A percentile compares a stretch with the other conserved stretches of the same genome.
These are phyloP conservation scores for Lepus americanus DNA, from an alignment of 2,113 vertebrate species.

Conservation along the genomic window DNA sequence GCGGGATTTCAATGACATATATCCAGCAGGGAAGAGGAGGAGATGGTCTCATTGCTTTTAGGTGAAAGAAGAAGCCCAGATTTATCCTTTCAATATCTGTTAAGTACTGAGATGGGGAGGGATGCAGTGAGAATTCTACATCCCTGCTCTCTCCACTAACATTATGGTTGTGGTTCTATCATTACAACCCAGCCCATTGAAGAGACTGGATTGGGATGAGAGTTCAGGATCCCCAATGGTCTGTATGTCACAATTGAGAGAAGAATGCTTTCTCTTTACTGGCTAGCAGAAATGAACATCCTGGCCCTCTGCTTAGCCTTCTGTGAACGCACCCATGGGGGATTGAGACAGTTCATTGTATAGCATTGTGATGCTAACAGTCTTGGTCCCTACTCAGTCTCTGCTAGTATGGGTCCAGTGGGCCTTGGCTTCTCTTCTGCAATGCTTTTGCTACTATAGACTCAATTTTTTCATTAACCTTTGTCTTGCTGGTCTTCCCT, in stretches of 20 bases:
- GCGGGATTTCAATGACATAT: neutral
- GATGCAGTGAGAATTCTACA: neutral
- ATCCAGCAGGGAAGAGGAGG: neutral
- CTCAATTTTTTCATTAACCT: too few relatives aligned
- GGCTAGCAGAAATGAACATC: neutral
- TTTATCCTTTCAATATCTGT: neutral
- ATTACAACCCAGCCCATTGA: neutral
- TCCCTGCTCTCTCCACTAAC: neutral
- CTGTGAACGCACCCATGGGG: too few relatives aligned
- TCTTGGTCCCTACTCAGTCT: neutral
- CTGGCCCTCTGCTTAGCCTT: neutral
- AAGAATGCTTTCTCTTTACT: neutral
- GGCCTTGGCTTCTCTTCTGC: too few relatives aligned
- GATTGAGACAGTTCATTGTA: too few relatives aligned
- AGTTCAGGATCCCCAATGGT: neutral
- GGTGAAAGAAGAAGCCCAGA: neutral
- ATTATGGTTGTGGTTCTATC: neutral
- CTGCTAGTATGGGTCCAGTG: neutral
- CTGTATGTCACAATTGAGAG: neutral
- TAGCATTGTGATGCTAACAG: too few relatives aligned
- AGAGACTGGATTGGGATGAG: neutral
- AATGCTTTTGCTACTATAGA: too few relatives aligned
- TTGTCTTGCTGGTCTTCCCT: neutral
- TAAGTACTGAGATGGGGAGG: neutral
- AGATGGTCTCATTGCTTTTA: neutral